These are phyloP conservation scores for Ceratina calcarata DNA, from an alignment of 1,140 invertebrate species.

Conservation along the genomic window DNA sequence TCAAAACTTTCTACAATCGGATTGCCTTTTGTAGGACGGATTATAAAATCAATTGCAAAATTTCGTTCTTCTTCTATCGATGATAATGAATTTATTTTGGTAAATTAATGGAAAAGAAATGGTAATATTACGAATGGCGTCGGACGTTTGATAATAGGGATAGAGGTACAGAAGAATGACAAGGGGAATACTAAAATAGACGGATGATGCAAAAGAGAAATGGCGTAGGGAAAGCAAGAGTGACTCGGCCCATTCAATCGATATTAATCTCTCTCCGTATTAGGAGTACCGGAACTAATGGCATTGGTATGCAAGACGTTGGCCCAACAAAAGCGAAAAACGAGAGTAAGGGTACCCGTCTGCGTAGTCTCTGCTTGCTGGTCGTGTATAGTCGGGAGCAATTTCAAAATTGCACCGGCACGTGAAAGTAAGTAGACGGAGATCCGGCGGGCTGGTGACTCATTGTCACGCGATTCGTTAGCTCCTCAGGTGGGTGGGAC, in stretches of 20 bases:
- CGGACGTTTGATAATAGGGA: neutral
- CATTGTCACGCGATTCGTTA: conserved; percentile 59
- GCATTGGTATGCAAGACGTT: conserved; percentile 43
- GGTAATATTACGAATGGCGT: neutral
- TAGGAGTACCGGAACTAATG: conserved; percentile 36
- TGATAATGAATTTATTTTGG: too few relatives aligned
- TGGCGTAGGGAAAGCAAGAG: conserved; percentile 27
- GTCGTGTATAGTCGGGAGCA: neutral
- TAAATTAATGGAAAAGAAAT: too few relatives aligned
- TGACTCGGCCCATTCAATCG: conserved; percentile 24
- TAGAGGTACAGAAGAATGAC: too few relatives aligned
- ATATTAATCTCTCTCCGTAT: conserved; percentile 45
- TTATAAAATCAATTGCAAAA: too few relatives aligned
- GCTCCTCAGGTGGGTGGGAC: neutral
- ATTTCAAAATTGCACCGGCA: conserved; percentile 27
- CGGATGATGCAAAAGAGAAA: conserved; percentile 17
- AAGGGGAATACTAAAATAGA: neutral
- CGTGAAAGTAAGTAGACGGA: conserved; percentile 33
- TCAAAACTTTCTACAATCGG: too few relatives aligned
- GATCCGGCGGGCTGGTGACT: conserved; percentile 51
- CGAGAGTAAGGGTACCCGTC: conserved; percentile 23
- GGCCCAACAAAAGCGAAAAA: conserved; percentile 57
- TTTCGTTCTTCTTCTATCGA: too few relatives aligned
- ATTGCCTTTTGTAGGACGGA: too few relatives aligned
- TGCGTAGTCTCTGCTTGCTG: too few relatives aligned